Evolutionary conservation across 1,140 invertebrate species (phyloP).

Genomic region (Drosophila jambulina): DNA sequence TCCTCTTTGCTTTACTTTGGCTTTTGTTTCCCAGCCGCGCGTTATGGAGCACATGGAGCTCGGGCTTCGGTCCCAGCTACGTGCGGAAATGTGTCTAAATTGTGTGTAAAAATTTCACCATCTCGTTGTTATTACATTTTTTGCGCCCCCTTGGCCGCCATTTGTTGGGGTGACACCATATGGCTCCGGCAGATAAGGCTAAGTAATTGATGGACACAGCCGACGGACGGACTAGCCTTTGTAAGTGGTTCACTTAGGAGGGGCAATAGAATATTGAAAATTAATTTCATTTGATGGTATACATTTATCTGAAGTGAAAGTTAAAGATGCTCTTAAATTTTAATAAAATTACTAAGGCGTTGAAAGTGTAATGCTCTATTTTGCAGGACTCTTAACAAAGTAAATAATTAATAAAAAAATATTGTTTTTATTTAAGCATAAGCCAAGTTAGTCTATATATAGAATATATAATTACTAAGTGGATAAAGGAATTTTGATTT

Average conservation of each 20-base stretch:
- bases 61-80: constrained; percentile 44
- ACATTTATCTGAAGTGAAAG: neutral
- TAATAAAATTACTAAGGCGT: neutral
- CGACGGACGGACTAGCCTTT: constrained; percentile 33
- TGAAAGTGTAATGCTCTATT: too few species aligned
- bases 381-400: too few species aligned
- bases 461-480: too few species aligned
- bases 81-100: constrained; percentile 82
- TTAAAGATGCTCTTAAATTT: constrained; percentile 14
- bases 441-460: too few species aligned
- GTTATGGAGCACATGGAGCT: constrained; percentile 59
- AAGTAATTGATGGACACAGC: constrained; percentile 75
- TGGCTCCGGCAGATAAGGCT: constrained; percentile 72
- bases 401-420: too few species aligned
- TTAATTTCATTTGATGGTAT: constrained; percentile 14
- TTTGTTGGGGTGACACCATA: constrained; percentile 65
- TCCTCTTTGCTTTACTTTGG: constrained; percentile 8
- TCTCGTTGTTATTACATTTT: constrained; percentile 61
- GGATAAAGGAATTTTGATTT: neutral
- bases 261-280: constrained; percentile 28
- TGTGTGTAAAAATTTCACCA: constrained; percentile 79
- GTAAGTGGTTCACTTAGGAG: constrained; percentile 39
- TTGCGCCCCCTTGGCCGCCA: constrained; percentile 21
- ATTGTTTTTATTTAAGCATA: too few species aligned
- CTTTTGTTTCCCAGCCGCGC: constrained; percentile 52